phyloP scores from a whole-genome alignment of 2,113 vertebrate species.

The Scomber scombrus region DNA sequence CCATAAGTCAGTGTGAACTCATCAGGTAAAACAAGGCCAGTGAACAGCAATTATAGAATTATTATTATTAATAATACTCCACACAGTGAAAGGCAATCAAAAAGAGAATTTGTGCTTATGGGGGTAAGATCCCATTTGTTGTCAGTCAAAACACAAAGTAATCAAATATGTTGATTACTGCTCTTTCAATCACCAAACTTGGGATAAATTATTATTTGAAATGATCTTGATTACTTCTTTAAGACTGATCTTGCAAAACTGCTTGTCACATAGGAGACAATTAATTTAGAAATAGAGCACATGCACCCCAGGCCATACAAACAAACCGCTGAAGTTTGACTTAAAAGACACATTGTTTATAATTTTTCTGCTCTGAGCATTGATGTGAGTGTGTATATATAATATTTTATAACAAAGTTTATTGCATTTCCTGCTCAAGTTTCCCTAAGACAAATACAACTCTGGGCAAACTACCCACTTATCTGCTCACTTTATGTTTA shows the following conservation, averaged over 20 bases:
- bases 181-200: slow-evolving; percentile 47
- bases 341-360: slow-evolving; percentile 8
- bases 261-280: slow-evolving; percentile 12
- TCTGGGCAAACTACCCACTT: not conserved
- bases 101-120: slow-evolving; percentile 8
- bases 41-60: slow-evolving; percentile 36
- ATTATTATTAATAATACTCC: slow-evolving; percentile 54
- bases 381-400: not conserved
- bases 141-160: slow-evolving; percentile 43
- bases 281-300: slow-evolving; percentile 18
- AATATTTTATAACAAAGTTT: slow-evolving; percentile 9
- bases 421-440: not conserved
- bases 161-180: slow-evolving; percentile 67
- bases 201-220: slow-evolving; percentile 52
- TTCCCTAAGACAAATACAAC: not conserved
- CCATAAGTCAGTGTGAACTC: slow-evolving; percentile 47
- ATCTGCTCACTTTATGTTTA: not conserved
- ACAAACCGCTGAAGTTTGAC: slow-evolving; percentile 20
- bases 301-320: not conserved
- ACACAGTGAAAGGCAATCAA: slow-evolving; percentile 55
- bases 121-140: slow-evolving; percentile 56
- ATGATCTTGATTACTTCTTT: slow-evolving; percentile 59
- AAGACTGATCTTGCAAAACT: slow-evolving; percentile 62
- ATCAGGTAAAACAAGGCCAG: slow-evolving; percentile 32
- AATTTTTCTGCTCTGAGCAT: not conserved